These are phyloP conservation scores for Trachymyrmex cornetzi DNA, from an alignment of 1,140 invertebrate species.

Conservation along the genomic window DNA sequence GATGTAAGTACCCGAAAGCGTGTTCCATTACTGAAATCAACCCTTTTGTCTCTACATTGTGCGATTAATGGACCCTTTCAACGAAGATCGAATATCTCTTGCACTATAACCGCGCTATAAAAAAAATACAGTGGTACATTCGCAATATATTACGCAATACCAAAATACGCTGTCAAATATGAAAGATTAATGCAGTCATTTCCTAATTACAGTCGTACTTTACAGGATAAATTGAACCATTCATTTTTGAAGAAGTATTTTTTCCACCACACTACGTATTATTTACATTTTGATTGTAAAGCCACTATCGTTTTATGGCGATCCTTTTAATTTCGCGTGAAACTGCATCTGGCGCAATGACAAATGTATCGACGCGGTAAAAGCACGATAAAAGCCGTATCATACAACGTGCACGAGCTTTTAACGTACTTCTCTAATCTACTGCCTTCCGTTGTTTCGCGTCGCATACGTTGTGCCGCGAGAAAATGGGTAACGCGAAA, in stretches of 20 bases:
- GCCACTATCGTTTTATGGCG: not conserved
- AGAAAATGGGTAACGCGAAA: conserved; percentile 7
- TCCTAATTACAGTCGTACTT: not conserved
- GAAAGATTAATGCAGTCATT: not conserved
- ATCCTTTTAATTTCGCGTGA: conserved; percentile 37
- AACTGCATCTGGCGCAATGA: conserved; percentile 39
- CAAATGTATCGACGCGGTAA: conserved; percentile 43
- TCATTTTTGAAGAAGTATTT: conserved; percentile 25
- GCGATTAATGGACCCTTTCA: conserved; percentile 67
- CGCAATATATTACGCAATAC: not conserved
- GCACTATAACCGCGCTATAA: not conserved
- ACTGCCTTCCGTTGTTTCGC: conserved; percentile 23
- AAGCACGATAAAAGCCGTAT: conserved; percentile 45
- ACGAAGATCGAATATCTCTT: conserved; percentile 28
- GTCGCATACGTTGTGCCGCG: not conserved
- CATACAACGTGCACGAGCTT: conserved; percentile 40
- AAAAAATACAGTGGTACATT: not conserved
- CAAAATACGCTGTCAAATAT: no score
- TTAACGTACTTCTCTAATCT: conserved; percentile 39
- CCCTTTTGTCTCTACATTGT: conserved; percentile 50
- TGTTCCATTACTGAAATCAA: conserved; percentile 72
- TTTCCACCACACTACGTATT: not conserved
- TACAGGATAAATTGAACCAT: not conserved
- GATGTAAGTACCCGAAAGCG: conserved; percentile 49
- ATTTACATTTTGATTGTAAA: conserved; percentile 20